Conservation (phyloP, 2,797 vertebrate species). For the Capromys pilorides region DNA sequence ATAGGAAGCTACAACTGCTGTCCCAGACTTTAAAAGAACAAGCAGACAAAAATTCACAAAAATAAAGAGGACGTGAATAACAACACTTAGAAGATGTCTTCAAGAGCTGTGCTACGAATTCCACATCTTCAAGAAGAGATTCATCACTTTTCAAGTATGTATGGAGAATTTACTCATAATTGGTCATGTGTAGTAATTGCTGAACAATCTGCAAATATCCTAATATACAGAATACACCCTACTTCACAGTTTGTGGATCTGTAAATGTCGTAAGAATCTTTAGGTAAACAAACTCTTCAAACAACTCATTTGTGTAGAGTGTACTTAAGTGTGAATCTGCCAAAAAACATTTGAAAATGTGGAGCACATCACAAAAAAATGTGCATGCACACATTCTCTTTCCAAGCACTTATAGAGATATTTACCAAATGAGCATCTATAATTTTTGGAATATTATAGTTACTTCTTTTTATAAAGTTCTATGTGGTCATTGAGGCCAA, state of each 20-base stretch:
- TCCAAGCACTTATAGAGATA: not conserved
- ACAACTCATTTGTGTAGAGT: not conserved
- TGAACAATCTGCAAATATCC: not conserved
- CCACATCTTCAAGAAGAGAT: not conserved
- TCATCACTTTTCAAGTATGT: not conserved
- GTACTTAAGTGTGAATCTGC: slow-evolving; percentile 28
- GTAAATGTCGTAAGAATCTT: not conserved
- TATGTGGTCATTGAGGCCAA: slow-evolving; percentile 3
- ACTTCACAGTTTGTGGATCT: not conserved
- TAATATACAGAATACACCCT: not conserved
- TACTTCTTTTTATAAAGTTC: not conserved
- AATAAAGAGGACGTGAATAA: not conserved
- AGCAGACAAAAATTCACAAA: not conserved
- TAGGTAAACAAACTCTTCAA: not conserved
- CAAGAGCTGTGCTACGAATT: not conserved
- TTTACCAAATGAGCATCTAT: not conserved
- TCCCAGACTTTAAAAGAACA: not conserved
- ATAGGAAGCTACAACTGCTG: not conserved
- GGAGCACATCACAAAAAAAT: not conserved
- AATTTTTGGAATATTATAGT: slow-evolving; percentile 35
- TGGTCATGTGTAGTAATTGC: not conserved
- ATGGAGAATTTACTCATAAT: not conserved
- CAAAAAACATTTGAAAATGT: not conserved
- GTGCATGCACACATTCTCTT: not conserved
- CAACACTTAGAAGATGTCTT: not conserved